phyloP scores from a whole-genome alignment of 35 echinoderm and acorn worm genomes.

The Eucidaris tribuloides region DNA sequence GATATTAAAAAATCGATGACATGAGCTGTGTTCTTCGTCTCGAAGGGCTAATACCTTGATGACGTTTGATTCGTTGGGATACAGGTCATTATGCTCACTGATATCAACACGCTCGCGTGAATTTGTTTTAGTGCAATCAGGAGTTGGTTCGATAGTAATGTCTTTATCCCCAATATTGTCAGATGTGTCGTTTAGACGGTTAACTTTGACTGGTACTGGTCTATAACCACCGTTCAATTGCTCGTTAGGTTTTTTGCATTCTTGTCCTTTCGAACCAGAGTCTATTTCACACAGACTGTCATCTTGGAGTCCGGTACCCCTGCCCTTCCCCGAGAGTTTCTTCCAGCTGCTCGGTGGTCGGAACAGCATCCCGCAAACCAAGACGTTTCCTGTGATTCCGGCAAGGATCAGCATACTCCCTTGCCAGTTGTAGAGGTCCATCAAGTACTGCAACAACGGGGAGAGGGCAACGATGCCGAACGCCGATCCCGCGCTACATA shows the following conservation, averaged over 20 bases:
- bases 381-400: not conserved
- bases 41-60: not conserved
- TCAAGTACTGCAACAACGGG: not conserved
- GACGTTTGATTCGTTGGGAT: not conserved
- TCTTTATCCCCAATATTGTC: no score
- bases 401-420: not conserved
- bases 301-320: not conserved
- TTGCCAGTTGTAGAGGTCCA: not conserved
- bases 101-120: no score
- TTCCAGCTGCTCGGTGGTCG: not conserved
- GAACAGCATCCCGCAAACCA: constrained; percentile 11
- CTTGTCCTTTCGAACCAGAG: not conserved
- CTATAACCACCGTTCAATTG: not conserved
- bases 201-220: no score
- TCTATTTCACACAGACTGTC: not conserved
- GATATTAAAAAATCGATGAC: not conserved
- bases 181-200: no score
- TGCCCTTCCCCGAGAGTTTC: no score
- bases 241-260: not conserved
- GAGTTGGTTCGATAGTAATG: no score
- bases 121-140: no score
- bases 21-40: no score
- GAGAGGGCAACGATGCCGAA: not conserved
- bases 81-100: no score
- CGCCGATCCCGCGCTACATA: not conserved